Conservation (phyloP, 2,113 vertebrate genomes). For the Gopherus evgoodei region DNA sequence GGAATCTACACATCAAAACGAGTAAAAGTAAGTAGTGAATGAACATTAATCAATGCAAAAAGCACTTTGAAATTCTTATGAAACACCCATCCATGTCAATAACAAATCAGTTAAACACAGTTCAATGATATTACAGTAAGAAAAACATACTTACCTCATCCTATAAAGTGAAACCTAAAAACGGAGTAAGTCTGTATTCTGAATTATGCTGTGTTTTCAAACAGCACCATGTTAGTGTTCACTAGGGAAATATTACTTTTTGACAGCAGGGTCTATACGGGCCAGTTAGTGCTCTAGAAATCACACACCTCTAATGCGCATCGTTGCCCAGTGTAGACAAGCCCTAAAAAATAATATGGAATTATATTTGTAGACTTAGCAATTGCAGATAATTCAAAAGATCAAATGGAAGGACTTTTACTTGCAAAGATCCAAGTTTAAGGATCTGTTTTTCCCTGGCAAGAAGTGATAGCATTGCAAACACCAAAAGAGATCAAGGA, state of each 20-base stretch:
- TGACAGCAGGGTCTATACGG: background rate
- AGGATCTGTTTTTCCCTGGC: background rate
- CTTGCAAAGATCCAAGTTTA: slow-evolving; percentile 9
- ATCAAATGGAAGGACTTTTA: slow-evolving; percentile 20
- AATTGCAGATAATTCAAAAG: background rate
- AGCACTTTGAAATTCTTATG: slow-evolving; percentile 38
- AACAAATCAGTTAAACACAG: background rate
- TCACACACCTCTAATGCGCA: background rate
- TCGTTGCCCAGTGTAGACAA: background rate
- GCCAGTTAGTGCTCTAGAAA: background rate
- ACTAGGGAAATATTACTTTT: background rate
- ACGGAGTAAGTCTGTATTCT: background rate
- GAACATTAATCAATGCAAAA: slow-evolving; percentile 37
- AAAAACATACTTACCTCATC: background rate
- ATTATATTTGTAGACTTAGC: background rate
- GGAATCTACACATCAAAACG: slow-evolving; percentile 49
- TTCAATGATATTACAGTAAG: background rate
- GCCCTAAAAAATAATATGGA: background rate
- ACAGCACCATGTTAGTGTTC: background rate
- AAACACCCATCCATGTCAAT: slow-evolving; percentile 13
- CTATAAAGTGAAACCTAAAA: background rate
- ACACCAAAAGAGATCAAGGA: background rate
- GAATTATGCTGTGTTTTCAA: background rate
- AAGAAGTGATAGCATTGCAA: background rate
- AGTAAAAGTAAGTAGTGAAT: slow-evolving; percentile 13